Evolutionary conservation across 1,140 invertebrate genomes (phyloP), one percentile per base, ranked within the genome.

Genomic region (Aphidius gifuensis): DNA sequence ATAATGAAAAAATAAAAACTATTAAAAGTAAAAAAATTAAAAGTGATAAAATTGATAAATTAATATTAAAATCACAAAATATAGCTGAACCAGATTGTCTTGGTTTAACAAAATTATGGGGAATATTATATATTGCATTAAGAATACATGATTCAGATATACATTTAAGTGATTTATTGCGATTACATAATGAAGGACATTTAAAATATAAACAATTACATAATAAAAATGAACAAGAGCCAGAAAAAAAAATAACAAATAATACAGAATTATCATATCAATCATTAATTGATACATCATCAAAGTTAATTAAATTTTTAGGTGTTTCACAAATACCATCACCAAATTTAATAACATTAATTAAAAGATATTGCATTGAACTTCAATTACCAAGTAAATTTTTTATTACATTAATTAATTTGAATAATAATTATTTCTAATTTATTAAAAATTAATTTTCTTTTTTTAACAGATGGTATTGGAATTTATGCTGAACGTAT

Each of bases 161-260:
- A 11, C 84, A 87, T 59, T 64, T 88, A 5, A 73, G 78, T 21
- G 87, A 88, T 72, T 70, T 88, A 56, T 45, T 88, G 42, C 79
- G 86, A 65, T 84, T 69, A 64, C 56, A 38, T 44, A 55, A 49
- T 55, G 32, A 51, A 48, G 60, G 40, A 40, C 50, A 44, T 56
- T 40, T 59, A 32, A 54, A 47, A 40, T 48, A 64, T 65, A 32
- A 50, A 45, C 23, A 21, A 45, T 32, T 42, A 54, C 7, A 49
- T 9, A 79, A 46, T 80, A 73, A 83, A 58, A 80, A 82, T 67
- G 70, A 69, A 67, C 21, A 21, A 77, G 73, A 65, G 11, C 65
- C 32, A 70, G 60, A 62, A 66, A 69, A 63, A 68, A 74, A 47
- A 72, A 70, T n/a, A 5, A n/a, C 11, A 11, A 42, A 11, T 38